phyloP scores from a whole-genome alignment of 1,140 invertebrate species.

The Nasonia vitripennis region DNA sequence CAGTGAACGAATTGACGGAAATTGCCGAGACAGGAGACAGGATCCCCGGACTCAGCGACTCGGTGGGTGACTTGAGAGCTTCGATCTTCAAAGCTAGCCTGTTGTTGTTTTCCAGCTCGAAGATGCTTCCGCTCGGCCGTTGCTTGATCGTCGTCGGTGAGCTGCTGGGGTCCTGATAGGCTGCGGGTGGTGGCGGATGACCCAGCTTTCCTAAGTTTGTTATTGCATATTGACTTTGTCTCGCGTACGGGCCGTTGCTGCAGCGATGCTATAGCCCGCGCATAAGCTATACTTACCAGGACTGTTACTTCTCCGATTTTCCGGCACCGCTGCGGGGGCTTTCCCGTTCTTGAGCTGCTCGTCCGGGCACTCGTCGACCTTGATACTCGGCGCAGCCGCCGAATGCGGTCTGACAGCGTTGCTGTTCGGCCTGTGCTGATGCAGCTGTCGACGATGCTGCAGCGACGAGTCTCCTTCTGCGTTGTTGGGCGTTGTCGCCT shows the following conservation, averaged over 20 bases:
- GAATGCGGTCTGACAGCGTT: conserved; percentile 66
- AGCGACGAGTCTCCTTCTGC: background rate
- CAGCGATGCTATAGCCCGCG: no score
- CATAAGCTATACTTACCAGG: background rate
- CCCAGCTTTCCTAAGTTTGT: conserved; percentile 44
- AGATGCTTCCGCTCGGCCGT: conserved; percentile 25
- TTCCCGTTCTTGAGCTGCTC: conserved; percentile 48
- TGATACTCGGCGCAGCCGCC: conserved; percentile 64
- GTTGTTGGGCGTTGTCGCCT: background rate
- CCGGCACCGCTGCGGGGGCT: background rate
- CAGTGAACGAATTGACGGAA: conserved; percentile 46
- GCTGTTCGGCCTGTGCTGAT: background rate
- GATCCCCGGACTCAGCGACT: conserved; percentile 45
- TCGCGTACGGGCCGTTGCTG: no score
- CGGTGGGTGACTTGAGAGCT: conserved; percentile 55
- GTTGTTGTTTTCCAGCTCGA: conserved; percentile 71
- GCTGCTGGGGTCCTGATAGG: conserved; percentile 70
- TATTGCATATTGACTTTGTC: no score
- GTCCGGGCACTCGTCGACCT: conserved; percentile 60
- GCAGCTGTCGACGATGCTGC: background rate
- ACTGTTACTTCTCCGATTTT: background rate
- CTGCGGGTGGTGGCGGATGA: conserved; percentile 63
- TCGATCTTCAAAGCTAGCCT: conserved; percentile 70
- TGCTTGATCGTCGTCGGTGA: conserved; percentile 61
- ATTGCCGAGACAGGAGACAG: conserved; percentile 39